These are phyloP conservation scores for Choreutis nemorana DNA, from an alignment of 2,888 invertebrate genomes.

Conservation along the genomic window DNA sequence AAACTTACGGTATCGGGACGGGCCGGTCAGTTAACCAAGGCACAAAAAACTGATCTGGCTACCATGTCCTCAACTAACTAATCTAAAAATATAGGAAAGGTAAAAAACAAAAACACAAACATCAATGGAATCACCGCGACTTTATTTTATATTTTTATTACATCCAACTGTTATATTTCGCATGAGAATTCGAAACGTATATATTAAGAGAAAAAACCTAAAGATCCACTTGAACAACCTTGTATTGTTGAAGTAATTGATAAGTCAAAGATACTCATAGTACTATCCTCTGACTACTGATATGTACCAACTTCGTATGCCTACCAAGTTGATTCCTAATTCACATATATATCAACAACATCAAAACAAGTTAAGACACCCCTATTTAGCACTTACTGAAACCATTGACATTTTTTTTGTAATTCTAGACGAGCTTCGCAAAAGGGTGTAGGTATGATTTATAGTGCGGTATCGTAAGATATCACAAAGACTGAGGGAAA, in stretches of 20 bases:
- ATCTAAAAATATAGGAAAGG: no score
- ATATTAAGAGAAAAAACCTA: conserved; percentile 33
- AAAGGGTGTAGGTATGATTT: no score
- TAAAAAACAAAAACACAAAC: conserved; percentile 34
- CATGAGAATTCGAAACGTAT: conserved; percentile 43
- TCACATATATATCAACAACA: conserved; percentile 63
- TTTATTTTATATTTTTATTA: conserved; percentile 64
- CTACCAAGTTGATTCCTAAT: conserved; percentile 60
- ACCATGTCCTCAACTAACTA: no score
- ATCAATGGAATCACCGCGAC: conserved; percentile 66
- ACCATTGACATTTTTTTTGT: no score
- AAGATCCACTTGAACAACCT: conserved; percentile 15
- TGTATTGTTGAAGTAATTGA: conserved; percentile 24
- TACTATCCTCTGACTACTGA: conserved; percentile 56
- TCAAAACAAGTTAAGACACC: conserved; percentile 59
- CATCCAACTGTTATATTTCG: conserved; percentile 54
- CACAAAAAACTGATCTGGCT: no score
- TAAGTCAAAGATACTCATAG: conserved; percentile 60
- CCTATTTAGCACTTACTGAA: conserved; percentile 6
- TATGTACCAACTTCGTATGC: conserved; percentile 47
- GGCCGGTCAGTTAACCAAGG: no score
- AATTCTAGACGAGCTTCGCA: no score
- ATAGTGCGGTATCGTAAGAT: no score
- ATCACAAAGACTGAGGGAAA: no score
- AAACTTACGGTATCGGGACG: no score